Base-by-base conservation (phyloP, 2,113 vertebrate species). In the Cromileptes altivelis region DNA sequence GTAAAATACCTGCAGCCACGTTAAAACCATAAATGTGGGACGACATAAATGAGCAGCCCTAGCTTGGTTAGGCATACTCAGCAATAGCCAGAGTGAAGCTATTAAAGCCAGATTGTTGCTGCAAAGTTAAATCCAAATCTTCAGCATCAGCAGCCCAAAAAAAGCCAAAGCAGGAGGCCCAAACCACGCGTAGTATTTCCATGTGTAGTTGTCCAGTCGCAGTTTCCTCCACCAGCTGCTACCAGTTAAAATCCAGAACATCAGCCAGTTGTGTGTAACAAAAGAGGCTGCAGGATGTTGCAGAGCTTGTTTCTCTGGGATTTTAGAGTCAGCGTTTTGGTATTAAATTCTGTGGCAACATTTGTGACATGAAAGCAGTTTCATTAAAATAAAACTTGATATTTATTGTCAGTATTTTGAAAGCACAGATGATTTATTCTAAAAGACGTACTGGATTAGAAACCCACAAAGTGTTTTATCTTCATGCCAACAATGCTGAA, bases 81-180 rank as follows among this genome's bases (percentile, higher is more conserved):
- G 14, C 14, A 25, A 15, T 15, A 25, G 4, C 4, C 56, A 56
- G n/a, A 57, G 23, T 25, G 55, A 57, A 25, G 7, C 56, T 58
- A 27, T 65, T 47, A 65, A 65, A 65, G n/a, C 40, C n/a, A 65
- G 40, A 47, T 17, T 65, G 13, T 15, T 45, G 62, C 45, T 65
- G 23, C 40, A 64, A 45, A 23, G n/a, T 45, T n/a, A 13, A 18
- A 13, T 40, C 21, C 61, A 45, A 64, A 14, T 65, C 63, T 52
- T 52, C 11, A 45, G 42, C 42, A 45, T 61, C 8, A 60, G 27
- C 57, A 60, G 57, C 57, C 4, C 23, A 3, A 57, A 33, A 30
- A 40, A 12, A 40, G 33, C 61, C 61, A 23, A 64, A 64, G 25
- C 21, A 64, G 2, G 57, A 30, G 25, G 57, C 25, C 6, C 57